Conservation (phyloP, 2,888 invertebrate species). For the Trachelus stipa region DNA sequence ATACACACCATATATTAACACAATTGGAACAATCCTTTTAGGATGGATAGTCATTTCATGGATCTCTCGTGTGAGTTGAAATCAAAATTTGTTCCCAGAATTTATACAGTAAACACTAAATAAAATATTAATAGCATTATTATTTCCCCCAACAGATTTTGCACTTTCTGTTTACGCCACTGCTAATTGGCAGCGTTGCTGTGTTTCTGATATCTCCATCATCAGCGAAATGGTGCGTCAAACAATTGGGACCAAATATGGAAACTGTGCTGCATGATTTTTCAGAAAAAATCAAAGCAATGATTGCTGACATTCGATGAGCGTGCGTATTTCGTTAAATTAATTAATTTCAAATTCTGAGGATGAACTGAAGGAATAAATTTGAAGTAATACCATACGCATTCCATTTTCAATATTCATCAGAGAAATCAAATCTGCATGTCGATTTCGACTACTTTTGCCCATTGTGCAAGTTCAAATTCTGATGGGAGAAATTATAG, state of each 20-base stretch:
- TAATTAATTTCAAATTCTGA: neutral
- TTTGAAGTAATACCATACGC: neutral
- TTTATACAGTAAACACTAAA: neutral
- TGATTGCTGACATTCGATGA: neutral
- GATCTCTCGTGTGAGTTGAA: slow-evolving; percentile 48
- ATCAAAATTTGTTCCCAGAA: neutral
- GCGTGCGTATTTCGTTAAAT: neutral
- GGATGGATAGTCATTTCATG: slow-evolving; percentile 57
- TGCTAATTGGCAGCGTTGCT: slow-evolving; percentile 43
- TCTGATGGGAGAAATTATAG: neutral
- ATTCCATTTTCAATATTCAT: neutral
- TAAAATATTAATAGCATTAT: neutral
- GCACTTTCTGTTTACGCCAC: slow-evolving; percentile 44
- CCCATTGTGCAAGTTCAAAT: neutral
- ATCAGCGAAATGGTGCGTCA: slow-evolving; percentile 47
- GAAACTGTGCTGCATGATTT: slow-evolving; percentile 19
- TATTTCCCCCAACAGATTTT: slow-evolving; percentile 37
- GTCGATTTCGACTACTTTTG: neutral
- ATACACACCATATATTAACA: slow-evolving; percentile 49
- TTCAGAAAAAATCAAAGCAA: neutral
- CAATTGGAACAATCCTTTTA: slow-evolving; percentile 50
- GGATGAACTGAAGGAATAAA: neutral
- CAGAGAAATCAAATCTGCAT: neutral
- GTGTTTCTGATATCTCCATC: slow-evolving; percentile 50
- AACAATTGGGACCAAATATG: slow-evolving; percentile 37